phyloP scores from a whole-genome alignment of 2,797 vertebrate species.

The Microhierax caerulescens region DNA sequence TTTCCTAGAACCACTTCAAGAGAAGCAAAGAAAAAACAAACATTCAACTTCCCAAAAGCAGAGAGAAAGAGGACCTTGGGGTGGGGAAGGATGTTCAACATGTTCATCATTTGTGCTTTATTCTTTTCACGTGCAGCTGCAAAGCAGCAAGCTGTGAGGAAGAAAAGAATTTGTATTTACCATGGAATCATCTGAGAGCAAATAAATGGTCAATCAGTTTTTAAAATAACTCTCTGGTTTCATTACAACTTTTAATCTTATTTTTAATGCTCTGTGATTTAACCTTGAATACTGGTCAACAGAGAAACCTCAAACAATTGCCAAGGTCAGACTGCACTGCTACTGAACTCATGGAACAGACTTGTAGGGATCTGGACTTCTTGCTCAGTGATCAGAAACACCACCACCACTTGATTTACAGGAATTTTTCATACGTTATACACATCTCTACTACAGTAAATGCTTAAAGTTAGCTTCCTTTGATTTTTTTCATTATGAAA shows the following conservation, averaged over 20 bases:
- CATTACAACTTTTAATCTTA: background rate
- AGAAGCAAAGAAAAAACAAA: background rate
- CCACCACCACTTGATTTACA: background rate
- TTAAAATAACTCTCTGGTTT: background rate
- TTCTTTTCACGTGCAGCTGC: background rate
- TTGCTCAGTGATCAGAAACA: background rate
- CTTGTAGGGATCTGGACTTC: background rate
- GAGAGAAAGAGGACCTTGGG: background rate
- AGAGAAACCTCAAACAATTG: background rate
- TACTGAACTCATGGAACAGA: background rate
- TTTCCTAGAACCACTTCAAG: background rate
- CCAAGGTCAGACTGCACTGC: background rate
- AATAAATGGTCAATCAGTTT: background rate
- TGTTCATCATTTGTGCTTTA: background rate
- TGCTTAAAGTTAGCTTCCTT: background rate
- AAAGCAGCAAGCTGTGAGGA: background rate
- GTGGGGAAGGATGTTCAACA: background rate
- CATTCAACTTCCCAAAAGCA: background rate
- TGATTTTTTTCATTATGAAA: background rate
- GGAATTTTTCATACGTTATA: background rate
- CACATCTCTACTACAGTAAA: background rate
- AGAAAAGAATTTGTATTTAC: background rate
- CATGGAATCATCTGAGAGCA: background rate
- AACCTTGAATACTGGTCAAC: background rate
- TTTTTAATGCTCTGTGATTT: background rate